Evolutionary conservation across 2,113 vertebrate genomes (phyloP), one percentile per base, ranked within the genome.

Genomic region (Phrynocephalus versicolor): DNA sequence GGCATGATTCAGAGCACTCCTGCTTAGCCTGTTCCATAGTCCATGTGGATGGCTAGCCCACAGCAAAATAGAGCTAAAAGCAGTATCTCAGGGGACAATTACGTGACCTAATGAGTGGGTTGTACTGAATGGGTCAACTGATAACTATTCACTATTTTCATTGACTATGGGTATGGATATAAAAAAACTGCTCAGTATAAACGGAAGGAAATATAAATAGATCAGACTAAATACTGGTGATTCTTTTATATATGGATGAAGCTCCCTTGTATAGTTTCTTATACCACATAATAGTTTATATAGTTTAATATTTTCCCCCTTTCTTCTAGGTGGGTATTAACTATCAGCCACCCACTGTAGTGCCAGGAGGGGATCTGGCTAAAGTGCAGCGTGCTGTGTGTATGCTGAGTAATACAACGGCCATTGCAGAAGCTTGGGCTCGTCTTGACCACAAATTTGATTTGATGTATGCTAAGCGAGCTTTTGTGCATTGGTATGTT

Each of bases 391-490:
- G 84, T 27, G n/a, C 64, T 39, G 62, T 30, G 7, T 70, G 62
- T 51, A 77, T 77, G 41, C 62, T 82, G 65, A 93, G 90, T 73
- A 91, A 93, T 39, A 92, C 87, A 85, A 91, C 60, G 41, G 84
- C 89, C 71, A 85, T 84, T 73, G 91, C 79, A 41, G 89, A 91
- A 82, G 81, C 75, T 81, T 86, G 71, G 79, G 57, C 58, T 87
- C 85, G 81, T 27, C 75, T 88, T 35, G 70, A 91, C 75, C 89
- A 92, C 21, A 30, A 85, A 87, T 90, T 91, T 86, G 69, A 93
- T 58, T 58, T 88, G 60, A 89, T 86, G 91, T 89, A 92, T 23
- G 89, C 91, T 78, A 91, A 91, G 80, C 83, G 90, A 81, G 91
- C 91, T 41, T 92, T 91, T 77, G 87, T 81, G 69, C 92, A 67